A percentile compares a stretch with the other conserved stretches of the same genome.
Evolutionary conservation across 2,888 invertebrate genomes (phyloP).

Genomic region (Clanis bilineata): DNA sequence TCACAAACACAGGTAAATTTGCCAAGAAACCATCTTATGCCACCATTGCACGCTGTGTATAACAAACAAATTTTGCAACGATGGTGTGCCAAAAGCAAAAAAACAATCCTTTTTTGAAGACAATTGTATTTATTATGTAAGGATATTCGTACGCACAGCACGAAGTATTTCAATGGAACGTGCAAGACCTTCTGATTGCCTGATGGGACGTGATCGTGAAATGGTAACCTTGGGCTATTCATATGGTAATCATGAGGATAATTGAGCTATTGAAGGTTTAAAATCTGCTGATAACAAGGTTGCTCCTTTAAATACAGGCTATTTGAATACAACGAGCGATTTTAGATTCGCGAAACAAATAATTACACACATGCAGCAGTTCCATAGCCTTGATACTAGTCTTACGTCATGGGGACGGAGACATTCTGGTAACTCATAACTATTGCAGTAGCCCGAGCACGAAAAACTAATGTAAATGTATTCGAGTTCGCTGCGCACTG

Average conservation of each 20-base stretch:
- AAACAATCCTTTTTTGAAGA: conserved; percentile 9
- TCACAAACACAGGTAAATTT: neutral
- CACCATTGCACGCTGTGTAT: neutral
- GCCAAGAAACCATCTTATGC: neutral
- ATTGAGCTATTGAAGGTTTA: conserved; percentile 4
- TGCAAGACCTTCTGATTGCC: neutral
- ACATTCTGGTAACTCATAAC: too few relatives aligned
- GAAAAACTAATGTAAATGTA: too few relatives aligned
- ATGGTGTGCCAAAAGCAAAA: neutral
- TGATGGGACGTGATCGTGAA: conserved; percentile 11
- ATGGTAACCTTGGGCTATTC: conserved; percentile 6
- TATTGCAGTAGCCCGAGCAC: too few relatives aligned
- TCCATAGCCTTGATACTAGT: too few relatives aligned
- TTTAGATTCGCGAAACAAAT: too few relatives aligned
- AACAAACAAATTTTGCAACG: conserved; percentile 8
- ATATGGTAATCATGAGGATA: conserved; percentile 10
- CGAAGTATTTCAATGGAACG: conserved; percentile 2
- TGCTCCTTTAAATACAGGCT: neutral
- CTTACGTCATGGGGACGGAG: too few relatives aligned
- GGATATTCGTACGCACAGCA: neutral
- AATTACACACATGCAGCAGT: too few relatives aligned
- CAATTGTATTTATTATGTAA: conserved; percentile 7
- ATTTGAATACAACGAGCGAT: too few relatives aligned
- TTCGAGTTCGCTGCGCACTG: too few relatives aligned
- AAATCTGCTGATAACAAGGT: neutral